A percentile compares a stretch with the other conserved stretches of the same genome.
phyloP scores from a whole-genome alignment of 2,888 invertebrate genomes.

The Rhagonycha fulva region DNA sequence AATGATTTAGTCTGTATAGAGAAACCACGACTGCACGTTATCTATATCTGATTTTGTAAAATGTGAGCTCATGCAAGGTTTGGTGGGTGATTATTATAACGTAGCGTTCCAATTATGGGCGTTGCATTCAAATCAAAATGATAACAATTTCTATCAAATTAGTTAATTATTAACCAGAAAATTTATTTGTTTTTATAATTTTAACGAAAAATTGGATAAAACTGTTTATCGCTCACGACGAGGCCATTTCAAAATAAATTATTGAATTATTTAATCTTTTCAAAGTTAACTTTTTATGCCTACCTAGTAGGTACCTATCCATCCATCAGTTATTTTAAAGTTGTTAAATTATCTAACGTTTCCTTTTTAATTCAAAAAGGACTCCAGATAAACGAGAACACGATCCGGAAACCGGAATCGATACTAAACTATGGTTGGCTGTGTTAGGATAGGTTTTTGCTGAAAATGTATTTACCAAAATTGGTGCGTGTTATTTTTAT shows the following conservation, averaged over 20 bases:
- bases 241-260: background rate
- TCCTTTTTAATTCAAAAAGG: conserved; percentile 1
- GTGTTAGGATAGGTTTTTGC: background rate
- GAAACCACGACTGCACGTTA: conserved; percentile 1
- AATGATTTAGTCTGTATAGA: conserved; percentile 8
- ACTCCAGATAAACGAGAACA: conserved; percentile 2
- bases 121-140: conserved; percentile 13
- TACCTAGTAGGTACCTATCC: too few species aligned
- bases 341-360: background rate
- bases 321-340: background rate
- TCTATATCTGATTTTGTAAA: conserved; percentile 15
- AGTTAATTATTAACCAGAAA: conserved; percentile 5
- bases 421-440: background rate
- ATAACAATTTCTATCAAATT: conserved; percentile 21
- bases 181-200: conserved; percentile 4
- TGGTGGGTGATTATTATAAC: conserved; percentile 5
- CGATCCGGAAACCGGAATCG: background rate
- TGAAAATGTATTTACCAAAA: background rate
- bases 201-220: background rate
- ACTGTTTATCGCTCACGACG: background rate
- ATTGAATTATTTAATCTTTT: background rate
- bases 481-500: background rate
- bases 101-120: conserved; percentile 21
- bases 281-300: background rate
- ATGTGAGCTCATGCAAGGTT: conserved; percentile 13